phyloP scores from a whole-genome alignment of 2,113 vertebrate species.

The Trichechus manatus region DNA sequence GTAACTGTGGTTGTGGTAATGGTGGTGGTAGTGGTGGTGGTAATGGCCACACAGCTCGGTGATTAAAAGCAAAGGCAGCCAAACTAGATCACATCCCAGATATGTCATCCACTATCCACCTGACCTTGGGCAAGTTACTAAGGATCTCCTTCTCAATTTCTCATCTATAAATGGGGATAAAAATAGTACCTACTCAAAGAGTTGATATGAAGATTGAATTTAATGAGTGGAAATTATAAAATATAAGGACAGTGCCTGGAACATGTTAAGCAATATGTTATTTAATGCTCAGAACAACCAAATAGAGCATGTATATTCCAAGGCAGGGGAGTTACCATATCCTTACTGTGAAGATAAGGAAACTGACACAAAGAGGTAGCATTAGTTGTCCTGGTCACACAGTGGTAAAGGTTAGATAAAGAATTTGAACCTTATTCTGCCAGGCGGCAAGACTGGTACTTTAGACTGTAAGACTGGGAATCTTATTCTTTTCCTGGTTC shows the following conservation, averaged over 20 bases:
- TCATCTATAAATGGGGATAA: not conserved
- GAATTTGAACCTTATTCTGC: not conserved
- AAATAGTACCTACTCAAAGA: not conserved
- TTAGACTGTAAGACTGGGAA: not conserved
- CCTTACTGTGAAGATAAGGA: not conserved
- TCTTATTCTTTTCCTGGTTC: not conserved
- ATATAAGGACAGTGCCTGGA: not conserved
- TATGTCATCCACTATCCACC: not conserved
- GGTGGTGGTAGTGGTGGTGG: accelerated
- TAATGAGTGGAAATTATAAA: not conserved
- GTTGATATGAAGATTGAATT: not conserved
- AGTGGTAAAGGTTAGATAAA: not conserved
- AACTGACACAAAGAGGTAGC: not conserved
- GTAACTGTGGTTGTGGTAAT: too few species aligned
- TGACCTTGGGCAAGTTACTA: not conserved
- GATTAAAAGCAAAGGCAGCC: not conserved
- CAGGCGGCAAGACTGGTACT: not conserved
- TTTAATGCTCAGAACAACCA: not conserved
- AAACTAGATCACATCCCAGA: not conserved
- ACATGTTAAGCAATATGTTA: not conserved
- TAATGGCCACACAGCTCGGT: not conserved
- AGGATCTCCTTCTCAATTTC: not conserved
- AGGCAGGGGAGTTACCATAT: not conserved
- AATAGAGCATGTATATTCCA: not conserved
- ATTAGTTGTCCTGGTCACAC: not conserved